phyloP scores from a whole-genome alignment of 2,113 vertebrate genomes.

The Ursus arctos region DNA sequence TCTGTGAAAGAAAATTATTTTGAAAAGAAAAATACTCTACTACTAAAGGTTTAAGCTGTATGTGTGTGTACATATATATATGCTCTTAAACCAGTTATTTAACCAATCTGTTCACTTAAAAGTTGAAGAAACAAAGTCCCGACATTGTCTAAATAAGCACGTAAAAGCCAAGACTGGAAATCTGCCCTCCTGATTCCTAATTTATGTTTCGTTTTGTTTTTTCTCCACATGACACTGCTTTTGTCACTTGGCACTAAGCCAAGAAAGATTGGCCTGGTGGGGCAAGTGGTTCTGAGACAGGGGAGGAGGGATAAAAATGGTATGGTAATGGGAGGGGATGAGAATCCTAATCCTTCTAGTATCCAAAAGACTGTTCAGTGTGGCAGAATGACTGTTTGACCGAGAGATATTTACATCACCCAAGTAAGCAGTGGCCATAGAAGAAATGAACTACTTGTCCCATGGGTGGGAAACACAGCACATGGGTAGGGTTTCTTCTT shows the following conservation, averaged over 20 bases:
- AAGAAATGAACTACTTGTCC: not conserved
- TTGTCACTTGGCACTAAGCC: not conserved
- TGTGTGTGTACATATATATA: not conserved
- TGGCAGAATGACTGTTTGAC: not conserved
- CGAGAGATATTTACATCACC: not conserved
- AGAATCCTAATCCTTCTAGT: not conserved
- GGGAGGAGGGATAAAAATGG: not conserved
- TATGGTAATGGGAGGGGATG: not conserved
- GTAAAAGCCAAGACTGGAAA: conserved; percentile 14
- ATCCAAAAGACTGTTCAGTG: not conserved
- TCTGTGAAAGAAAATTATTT: not conserved
- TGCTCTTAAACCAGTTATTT: not conserved
- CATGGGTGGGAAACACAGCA: not conserved
- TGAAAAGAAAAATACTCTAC: not conserved
- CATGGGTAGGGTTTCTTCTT: not conserved
- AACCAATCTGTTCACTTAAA: conserved; percentile 35
- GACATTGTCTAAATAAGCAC: conserved; percentile 39
- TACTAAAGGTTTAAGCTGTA: not conserved
- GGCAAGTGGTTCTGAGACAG: not conserved
- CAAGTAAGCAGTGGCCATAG: not conserved
- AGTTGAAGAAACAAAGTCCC: conserved; percentile 21
- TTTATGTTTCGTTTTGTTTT: not conserved
- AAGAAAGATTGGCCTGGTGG: not conserved
- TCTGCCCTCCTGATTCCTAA: not conserved
- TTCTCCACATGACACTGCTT: not conserved